phyloP scores from a whole-genome alignment of 1,140 invertebrate species.

The Danaus plexippus region DNA sequence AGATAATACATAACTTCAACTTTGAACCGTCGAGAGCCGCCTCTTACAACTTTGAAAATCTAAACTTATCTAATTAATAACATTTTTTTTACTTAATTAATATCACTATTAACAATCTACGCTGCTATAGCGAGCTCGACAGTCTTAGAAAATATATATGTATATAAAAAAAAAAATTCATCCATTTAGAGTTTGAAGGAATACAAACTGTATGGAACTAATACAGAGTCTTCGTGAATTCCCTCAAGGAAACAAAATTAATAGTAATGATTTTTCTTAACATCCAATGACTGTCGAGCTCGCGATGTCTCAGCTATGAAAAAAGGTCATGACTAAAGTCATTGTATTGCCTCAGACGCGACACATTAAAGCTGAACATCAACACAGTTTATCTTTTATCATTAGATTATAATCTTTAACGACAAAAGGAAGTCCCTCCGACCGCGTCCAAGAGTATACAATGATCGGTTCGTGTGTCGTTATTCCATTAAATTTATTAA shows the following conservation, averaged over 20 bases:
- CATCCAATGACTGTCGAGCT: conserved; percentile 25
- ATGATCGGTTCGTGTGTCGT: conserved; percentile 36
- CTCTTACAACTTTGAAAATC: conserved; percentile 59
- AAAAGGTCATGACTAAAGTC: conserved; percentile 42
- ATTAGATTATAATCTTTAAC: not conserved
- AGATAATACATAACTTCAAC: too few relatives aligned
- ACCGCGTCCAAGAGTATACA: conserved; percentile 36
- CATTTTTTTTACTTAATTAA: conserved; percentile 66
- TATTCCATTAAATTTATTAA: conserved; percentile 48
- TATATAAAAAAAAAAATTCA: too few relatives aligned
- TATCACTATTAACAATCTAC: conserved; percentile 70
- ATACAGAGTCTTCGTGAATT: too few relatives aligned
- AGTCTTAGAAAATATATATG: too few relatives aligned
- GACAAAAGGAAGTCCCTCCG: conserved; percentile 29
- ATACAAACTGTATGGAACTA: too few relatives aligned
- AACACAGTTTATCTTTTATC: conserved; percentile 18
- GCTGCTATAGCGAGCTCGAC: conserved; percentile 54
- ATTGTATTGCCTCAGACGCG: conserved; percentile 36
- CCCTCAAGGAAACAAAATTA: too few relatives aligned
- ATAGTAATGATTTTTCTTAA: too few relatives aligned
- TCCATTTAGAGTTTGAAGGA: too few relatives aligned
- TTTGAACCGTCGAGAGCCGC: conserved; percentile 37
- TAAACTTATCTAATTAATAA: conserved; percentile 67
- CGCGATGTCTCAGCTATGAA: conserved; percentile 54
- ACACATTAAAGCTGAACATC: conserved; percentile 30